These are phyloP conservation scores for Molothrus aeneus DNA, from an alignment of 2,797 vertebrate species.

Conservation along the genomic window DNA sequence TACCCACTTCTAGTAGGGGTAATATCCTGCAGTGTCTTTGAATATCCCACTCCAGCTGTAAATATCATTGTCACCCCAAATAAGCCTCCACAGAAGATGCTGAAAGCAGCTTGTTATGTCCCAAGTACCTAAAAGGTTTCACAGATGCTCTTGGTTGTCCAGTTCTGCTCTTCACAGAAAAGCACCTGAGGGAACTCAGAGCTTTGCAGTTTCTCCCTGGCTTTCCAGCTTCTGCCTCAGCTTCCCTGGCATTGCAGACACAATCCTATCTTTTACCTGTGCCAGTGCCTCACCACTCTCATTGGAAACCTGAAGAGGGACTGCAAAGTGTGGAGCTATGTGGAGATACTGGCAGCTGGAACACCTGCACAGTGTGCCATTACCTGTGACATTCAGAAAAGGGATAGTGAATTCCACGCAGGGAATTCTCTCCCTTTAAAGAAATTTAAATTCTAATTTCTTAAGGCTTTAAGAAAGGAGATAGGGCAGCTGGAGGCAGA, in stretches of 20 bases:
- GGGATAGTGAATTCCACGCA: accelerated
- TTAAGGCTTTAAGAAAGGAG: not conserved
- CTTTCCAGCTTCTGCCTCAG: not conserved
- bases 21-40: not conserved
- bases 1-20: not conserved
- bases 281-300: not conserved
- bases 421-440: not conserved
- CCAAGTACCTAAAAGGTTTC: not conserved
- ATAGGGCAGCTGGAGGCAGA: not conserved
- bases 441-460: not conserved
- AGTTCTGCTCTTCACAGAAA: not conserved
- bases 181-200: not conserved
- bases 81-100: not conserved
- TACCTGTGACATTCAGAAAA: not conserved
- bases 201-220: not conserved
- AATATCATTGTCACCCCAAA: not conserved
- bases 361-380: not conserved
- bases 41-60: not conserved
- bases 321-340: accelerated
- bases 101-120: not conserved
- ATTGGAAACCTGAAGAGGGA: not conserved
- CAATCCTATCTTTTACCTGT: not conserved
- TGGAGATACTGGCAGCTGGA: not conserved
- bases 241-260: not conserved
- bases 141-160: not conserved